Base-by-base conservation (phyloP, 2,888 invertebrate genomes). In the Zygogramma bicolorata region DNA sequence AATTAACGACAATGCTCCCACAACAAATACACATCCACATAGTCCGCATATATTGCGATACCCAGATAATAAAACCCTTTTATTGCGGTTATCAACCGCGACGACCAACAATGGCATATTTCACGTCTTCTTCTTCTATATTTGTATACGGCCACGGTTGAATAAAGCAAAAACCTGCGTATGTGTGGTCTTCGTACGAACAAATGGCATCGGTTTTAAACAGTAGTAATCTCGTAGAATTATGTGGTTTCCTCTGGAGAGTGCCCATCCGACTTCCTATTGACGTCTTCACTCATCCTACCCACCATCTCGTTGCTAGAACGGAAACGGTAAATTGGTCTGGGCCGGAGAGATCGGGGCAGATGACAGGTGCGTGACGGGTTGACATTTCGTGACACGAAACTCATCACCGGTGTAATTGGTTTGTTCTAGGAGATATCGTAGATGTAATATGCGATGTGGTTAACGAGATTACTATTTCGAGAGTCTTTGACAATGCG, bases 171-270 rank as follows among this genome's bases (percentile, higher is more conserved):
- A 77, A 77, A 75, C 72, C 65, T 58, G 67, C 70, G 68, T 70
- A 75, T 81, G 81, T 81, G 82, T 82, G 81, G 82, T 81, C 81
- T 73, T 69, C 68, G 70, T 62, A 72, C 74, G 70, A 77, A 77
- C 75, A 77, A 79, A 77, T 77, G 75, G 76, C 74, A 75, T 74
- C 78, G 77, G 79, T 75, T 81, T 80, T 76, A 75, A 81, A 81
- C 81, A 80, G 81, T 81, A 81, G 81, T 80, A 80, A 81, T 79
- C 81, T 81, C 63, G 78, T 77, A 70, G 79, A 80, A 82, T 81
- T 81, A 82, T 82, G 82, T 77, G 82, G 82, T 81, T 82, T 81
- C 74, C 76, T 80, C 75, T 79, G 77, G 63, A 68, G 68, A 62
- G 60, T 49, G 40, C 63, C 73, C 34, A 57, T 65, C 69, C 71